Evolutionary conservation across 1,140 invertebrate species (phyloP).

Genomic region (Kradibia gibbosae): DNA sequence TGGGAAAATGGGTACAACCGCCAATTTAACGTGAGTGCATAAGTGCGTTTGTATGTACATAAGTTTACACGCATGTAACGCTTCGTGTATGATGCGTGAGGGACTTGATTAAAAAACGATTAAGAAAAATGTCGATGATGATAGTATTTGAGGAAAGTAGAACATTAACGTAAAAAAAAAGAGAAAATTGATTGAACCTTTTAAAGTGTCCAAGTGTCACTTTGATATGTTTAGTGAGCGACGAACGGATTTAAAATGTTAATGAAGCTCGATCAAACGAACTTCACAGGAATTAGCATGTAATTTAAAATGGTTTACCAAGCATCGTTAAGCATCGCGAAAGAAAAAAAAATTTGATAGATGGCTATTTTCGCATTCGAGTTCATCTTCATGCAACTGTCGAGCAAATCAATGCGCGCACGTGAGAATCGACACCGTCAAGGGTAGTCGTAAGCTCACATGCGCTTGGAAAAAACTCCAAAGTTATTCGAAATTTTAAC

Average conservation of each 20-base stretch:
- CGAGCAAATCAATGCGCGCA: conserved; percentile 21
- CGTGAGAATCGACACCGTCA: background rate
- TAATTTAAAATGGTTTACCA: conserved; percentile 20
- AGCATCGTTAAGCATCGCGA: background rate
- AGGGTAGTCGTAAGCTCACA: background rate
- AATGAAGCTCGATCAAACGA: conserved; percentile 34
- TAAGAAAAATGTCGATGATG: conserved; percentile 37
- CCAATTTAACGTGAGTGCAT: conserved; percentile 63
- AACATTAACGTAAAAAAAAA: background rate
- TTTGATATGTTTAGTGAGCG: background rate
- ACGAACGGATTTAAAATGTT: conserved; percentile 36
- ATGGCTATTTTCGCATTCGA: too few relatives aligned
- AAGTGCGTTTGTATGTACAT: too few relatives aligned
- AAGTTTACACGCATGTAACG: too few relatives aligned
- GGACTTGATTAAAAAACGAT: background rate
- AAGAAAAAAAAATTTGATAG: background rate
- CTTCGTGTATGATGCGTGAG: conserved; percentile 47
- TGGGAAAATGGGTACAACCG: conserved; percentile 65
- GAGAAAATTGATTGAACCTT: conserved; percentile 26
- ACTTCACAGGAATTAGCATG: conserved; percentile 34
- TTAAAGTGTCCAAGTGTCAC: background rate
- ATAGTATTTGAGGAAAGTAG: conserved; percentile 8
- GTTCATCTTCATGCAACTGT: background rate
- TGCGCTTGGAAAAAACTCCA: background rate
- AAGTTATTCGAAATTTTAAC: background rate